phyloP scores from a whole-genome alignment of 2,797 vertebrate genomes.

The Brachyrhaphis roseni region DNA sequence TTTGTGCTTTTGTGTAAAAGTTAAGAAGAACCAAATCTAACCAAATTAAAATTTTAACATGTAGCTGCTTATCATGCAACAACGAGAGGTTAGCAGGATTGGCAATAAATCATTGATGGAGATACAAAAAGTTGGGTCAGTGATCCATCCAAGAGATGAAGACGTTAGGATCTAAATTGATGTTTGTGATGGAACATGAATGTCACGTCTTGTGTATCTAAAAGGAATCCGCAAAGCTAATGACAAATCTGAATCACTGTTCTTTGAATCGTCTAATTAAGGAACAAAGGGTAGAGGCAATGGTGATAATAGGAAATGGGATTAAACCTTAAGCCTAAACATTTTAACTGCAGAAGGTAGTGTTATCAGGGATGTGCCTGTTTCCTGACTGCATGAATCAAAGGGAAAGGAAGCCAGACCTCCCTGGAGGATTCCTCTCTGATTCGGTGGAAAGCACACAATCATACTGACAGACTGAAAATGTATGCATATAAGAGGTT shows the following conservation, averaged over 20 bases:
- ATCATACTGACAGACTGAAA: constrained; percentile 12
- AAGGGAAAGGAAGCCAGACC: constrained; percentile 56
- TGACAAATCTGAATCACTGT: neutral
- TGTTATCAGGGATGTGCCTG: constrained; percentile 38
- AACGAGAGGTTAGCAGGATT: neutral
- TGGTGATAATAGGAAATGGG: neutral
- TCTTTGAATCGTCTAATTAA: neutral
- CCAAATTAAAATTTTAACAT: too few species aligned
- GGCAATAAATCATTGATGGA: neutral
- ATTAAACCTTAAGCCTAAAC: constrained; percentile 8
- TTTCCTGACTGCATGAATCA: constrained; percentile 52
- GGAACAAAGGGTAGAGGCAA: neutral
- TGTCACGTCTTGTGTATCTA: neutral
- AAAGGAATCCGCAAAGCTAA: neutral
- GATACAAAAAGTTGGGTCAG: neutral
- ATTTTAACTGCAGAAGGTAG: constrained; percentile 16
- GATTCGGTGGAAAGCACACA: constrained; percentile 14
- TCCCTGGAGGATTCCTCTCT: constrained; percentile 39
- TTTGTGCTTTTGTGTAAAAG: neutral
- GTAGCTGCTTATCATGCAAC: too few species aligned
- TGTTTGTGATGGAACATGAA: neutral
- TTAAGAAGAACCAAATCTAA: neutral
- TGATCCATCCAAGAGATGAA: neutral
- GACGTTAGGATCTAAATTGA: neutral
- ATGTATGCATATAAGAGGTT: constrained; percentile 58